These are phyloP conservation scores for Trachurus trachurus DNA, from an alignment of 2,797 vertebrate species.

Conservation along the genomic window DNA sequence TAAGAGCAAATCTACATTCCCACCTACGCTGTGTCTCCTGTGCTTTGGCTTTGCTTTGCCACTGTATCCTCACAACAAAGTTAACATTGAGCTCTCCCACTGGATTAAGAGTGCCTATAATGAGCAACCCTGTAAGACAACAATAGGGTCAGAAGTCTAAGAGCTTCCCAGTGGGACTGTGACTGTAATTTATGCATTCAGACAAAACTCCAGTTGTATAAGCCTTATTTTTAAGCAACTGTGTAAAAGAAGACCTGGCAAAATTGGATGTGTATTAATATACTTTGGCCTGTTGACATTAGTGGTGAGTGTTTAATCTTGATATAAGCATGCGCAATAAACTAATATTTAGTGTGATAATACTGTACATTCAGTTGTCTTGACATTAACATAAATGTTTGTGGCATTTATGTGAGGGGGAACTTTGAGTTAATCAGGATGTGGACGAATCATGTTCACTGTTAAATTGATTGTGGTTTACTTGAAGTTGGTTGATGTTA, in stretches of 20 bases:
- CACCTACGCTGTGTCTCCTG: constrained; percentile 17
- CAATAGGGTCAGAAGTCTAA: not conserved
- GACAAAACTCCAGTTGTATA: not conserved
- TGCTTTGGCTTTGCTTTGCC: constrained; percentile 14
- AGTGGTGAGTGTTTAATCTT: constrained; percentile 23
- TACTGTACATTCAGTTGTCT: not conserved
- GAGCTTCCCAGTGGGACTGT: not conserved
- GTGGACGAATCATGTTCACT: not conserved
- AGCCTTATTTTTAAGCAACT: not conserved
- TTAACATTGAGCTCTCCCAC: not conserved
- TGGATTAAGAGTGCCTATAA: not conserved
- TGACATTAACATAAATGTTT: constrained; percentile 39
- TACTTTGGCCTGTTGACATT: constrained; percentile 23
- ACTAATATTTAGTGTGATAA: not conserved
- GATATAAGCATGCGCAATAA: constrained; percentile 43
- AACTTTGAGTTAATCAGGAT: constrained; percentile 19
- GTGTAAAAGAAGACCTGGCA: not conserved
- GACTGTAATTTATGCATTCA: constrained; percentile 14
- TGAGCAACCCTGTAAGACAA: not conserved
- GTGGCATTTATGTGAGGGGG: constrained; percentile 15
- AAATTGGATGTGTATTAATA: not conserved
- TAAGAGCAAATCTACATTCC: constrained; percentile 8
- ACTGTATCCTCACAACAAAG: not conserved
- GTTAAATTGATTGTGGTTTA: not conserved
- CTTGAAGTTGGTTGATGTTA: not conserved